Base-by-base conservation (phyloP, 1,140 invertebrate species). In the Sinonovacula constricta region DNA sequence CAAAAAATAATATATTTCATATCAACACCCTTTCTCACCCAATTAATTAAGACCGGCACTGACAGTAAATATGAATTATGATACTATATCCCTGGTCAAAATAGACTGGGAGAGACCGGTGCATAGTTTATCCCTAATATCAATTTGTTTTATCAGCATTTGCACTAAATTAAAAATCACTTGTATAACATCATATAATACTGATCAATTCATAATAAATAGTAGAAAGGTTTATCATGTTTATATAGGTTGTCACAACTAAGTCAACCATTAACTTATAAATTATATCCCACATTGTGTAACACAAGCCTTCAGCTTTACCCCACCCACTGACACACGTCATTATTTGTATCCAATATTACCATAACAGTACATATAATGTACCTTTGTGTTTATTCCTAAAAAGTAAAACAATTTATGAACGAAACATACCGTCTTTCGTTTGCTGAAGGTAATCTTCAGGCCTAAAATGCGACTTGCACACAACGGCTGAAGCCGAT, bases 381-480 rank as follows among this genome's bases (percentile, higher is more conserved):
- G 53, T 56, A 56, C 53, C 53, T 56, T 56, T 56, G 5, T 56
- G 53, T 56, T 56, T 56, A 56, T 56, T 56, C 53, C 53, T 56
- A 56, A 56, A 56, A 10, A 26, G n/a, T 56, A 10, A 56, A 56
- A 56, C 53, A 56, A 56, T 56, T 56, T 60, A 60, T 60, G 28
- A 60, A 60, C 28, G 57, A 60, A 30, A 60, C 28, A 30, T 60
- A 60, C 28, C n/a, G n/a, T 24, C 28, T 60, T 28, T 60, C 14
- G 57, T 60, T 60, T 28, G 57, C 57, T 24, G n/a, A 60, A 60
- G 57, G 57, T 60, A 28, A 60, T 60, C 57, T 60, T 60, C 57
- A 60, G 57, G 14, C 57, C 57, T 60, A 60, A 60, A 60, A 60
- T 60, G 57, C 57, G 57, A 60, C 57, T 60, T 60, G 57, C 57